Base-by-base conservation (phyloP, 2,113 vertebrate species). In the Pseudonaja textilis region DNA sequence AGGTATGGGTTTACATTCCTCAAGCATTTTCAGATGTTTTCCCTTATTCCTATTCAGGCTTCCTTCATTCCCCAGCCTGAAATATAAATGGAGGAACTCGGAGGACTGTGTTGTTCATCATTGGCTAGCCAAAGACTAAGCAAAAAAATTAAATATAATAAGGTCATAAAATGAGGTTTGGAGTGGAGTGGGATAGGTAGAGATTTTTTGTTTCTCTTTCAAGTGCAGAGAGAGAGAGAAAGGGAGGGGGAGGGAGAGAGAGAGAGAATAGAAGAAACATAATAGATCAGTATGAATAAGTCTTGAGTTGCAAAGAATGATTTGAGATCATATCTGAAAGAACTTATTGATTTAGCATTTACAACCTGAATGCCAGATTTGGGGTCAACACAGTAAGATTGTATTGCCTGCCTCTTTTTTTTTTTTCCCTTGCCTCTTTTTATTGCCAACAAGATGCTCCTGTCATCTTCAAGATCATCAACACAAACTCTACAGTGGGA, bases 301-400 rank as follows among this genome's bases (percentile, higher is more conserved):
- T 11, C 42, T 91, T 39, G 87, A 88, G 42, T 1, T 42, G 74
- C 85, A 56, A 94, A 61, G 34, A 4, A 91, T 86, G 34, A 89
- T 94, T 93, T 94, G 94, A 94, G 57, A 56, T 90, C 4, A 96
- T 88, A 93, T 94, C 88, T 93, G 87, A 95, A 95, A 93, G 61
- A 85, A 10, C 89, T 92, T 52, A 85, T 69, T 93, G 61, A 64
- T 69, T 96, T 18, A 34, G 34, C 39, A 34, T 90, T 96, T 95
- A 87, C 90, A 61, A 18, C n/a, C 26, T 74, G 34, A 64, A 20
- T 90, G 86, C 42, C 25, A 92, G 39, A 86, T 50, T 86, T 59
- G 54, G 61, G 91, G 26, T 93, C 85, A 89, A 89, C n/a, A 22
- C 93, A 92, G 91, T 86, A 85, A 59, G 85, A 59, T 1, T 0